Evolutionary conservation across 2,797 vertebrate genomes (phyloP).

Genomic region (Platalea minor): DNA sequence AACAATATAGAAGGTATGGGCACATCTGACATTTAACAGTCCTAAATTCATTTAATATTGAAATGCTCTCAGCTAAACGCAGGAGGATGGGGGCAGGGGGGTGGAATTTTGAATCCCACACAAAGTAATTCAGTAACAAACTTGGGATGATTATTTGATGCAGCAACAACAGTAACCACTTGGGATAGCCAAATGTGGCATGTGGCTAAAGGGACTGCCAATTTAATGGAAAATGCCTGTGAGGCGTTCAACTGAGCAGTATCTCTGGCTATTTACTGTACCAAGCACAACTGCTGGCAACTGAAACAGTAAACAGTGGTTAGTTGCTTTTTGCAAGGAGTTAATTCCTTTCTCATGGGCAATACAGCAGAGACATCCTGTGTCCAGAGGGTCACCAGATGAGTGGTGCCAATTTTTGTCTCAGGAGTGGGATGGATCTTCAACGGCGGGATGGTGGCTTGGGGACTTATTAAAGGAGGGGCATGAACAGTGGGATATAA

Average conservation of each 20-base stretch:
- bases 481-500: not conserved
- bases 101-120: not conserved
- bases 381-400: not conserved
- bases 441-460: not conserved
- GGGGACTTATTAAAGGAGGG: not conserved
- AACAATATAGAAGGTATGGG: not conserved
- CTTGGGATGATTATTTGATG: not conserved
- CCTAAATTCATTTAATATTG: not conserved
- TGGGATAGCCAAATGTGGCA: not conserved
- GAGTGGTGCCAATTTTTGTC: not conserved
- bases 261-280: not conserved
- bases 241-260: not conserved
- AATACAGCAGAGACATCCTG: not conserved
- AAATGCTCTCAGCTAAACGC: not conserved
- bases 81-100: not conserved
- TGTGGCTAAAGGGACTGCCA: not conserved
- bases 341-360: not conserved
- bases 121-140: not conserved
- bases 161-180: not conserved
- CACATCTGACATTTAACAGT: not conserved
- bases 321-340: not conserved
- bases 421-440: not conserved
- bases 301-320: not conserved
- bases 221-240: not conserved
- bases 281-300: not conserved